phyloP scores from a whole-genome alignment of 2,888 invertebrate species.

The Monoplex corrugatus region DNA sequence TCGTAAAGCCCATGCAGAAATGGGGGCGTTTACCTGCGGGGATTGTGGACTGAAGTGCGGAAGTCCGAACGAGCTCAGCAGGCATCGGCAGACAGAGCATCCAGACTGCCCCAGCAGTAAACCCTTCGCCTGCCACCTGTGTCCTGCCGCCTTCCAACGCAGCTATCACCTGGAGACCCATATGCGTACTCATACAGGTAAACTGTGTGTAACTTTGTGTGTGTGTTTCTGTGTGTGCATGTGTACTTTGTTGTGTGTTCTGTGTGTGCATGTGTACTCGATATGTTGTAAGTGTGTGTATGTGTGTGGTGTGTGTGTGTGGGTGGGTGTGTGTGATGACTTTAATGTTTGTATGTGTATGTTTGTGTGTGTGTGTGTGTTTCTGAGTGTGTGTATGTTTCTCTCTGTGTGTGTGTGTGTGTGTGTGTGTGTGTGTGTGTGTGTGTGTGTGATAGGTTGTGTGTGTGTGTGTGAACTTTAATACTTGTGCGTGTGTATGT shows the following conservation, averaged over 20 bases:
- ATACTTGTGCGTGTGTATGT: background rate
- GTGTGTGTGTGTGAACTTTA: background rate
- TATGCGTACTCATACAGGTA: conserved; percentile 25
- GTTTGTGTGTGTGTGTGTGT: background rate
- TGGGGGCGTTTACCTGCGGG: conserved; percentile 22
- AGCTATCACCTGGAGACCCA: conserved; percentile 28
- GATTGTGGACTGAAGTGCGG: conserved; percentile 15
- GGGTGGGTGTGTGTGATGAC: background rate
- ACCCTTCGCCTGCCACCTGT: background rate
- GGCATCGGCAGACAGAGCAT: background rate
- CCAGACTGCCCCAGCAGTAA: background rate
- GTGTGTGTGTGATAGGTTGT: background rate
- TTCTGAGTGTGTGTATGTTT: too few species aligned
- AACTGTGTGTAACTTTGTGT: too few species aligned
- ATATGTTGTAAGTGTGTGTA: too few species aligned
- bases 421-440: too few species aligned
- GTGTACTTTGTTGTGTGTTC: background rate
- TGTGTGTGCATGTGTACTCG: background rate
- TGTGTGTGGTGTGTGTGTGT: background rate
- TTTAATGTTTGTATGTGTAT: too few species aligned
- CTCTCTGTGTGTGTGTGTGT: too few species aligned
- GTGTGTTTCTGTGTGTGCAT: background rate
- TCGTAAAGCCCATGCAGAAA: background rate
- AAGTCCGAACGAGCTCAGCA: background rate
- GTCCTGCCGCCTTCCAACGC: conserved; percentile 20